phyloP scores from a whole-genome alignment of 2,113 vertebrate genomes.

The Ceyx margarethae region DNA sequence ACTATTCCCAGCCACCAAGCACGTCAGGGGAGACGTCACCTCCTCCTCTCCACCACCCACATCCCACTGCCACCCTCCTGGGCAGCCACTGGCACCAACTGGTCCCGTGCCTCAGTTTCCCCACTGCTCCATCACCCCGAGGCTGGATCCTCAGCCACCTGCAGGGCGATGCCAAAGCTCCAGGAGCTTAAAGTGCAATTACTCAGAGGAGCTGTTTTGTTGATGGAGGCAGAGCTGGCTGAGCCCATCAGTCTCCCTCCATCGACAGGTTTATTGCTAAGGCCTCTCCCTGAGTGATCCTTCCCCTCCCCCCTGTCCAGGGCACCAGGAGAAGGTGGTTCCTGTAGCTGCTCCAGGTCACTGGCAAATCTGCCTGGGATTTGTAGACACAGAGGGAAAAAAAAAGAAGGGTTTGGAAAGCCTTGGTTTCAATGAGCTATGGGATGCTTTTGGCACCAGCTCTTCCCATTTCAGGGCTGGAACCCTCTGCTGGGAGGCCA shows the following conservation, averaged over 20 bases:
- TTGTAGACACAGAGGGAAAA: not conserved
- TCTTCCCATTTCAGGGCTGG: not conserved
- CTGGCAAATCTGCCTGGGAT: not conserved
- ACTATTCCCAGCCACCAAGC: not conserved
- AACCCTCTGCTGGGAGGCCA: not conserved
- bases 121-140: not conserved
- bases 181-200: constrained; percentile 32
- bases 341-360: not conserved
- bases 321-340: accelerated
- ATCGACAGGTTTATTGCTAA: not conserved
- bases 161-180: accelerated
- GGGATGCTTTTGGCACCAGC: not conserved
- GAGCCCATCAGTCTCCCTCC: not conserved
- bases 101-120: not conserved
- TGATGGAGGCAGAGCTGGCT: not conserved
- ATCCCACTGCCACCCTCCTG: not conserved
- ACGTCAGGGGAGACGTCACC: accelerated
- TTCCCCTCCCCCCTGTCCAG: not conserved
- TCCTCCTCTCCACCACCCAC: not conserved
- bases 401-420: not conserved
- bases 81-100: not conserved
- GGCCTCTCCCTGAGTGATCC: not conserved
- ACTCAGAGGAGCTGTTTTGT: not conserved
- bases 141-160: not conserved
- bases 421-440: not conserved